phyloP scores from a whole-genome alignment of 2,113 vertebrate genomes.

The Chrysemys picta region DNA sequence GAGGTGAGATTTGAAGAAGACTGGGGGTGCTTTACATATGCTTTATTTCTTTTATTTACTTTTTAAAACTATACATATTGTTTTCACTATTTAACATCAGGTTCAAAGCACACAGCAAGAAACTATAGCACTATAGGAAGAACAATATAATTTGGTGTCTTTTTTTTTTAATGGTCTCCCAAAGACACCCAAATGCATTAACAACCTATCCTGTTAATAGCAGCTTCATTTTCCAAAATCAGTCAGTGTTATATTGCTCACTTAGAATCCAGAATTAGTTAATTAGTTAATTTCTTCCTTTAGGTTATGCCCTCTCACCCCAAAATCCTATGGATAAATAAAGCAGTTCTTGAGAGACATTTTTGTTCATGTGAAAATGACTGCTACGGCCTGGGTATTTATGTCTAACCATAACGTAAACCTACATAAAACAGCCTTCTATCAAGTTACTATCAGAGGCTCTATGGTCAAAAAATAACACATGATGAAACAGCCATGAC shows the following conservation, averaged over 20 bases:
- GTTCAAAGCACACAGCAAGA: background rate
- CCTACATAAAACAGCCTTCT: background rate
- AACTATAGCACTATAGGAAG: background rate
- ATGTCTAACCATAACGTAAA: background rate
- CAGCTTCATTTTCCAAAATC: slow-evolving; percentile 9
- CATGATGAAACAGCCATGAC: background rate
- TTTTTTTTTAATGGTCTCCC: fast-evolving
- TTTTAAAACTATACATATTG: background rate
- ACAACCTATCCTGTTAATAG: background rate
- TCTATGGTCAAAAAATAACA: background rate
- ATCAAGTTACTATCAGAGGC: background rate
- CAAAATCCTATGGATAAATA: background rate
- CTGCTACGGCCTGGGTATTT: background rate
- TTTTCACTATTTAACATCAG: background rate
- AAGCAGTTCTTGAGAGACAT: background rate
- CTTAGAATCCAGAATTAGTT: background rate
- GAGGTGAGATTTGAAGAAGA: background rate
- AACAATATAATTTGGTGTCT: background rate
- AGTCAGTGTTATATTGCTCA: background rate
- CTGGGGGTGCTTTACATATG: background rate
- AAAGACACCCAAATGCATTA: background rate
- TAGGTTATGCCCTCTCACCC: background rate
- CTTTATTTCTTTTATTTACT: background rate
- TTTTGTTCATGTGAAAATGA: background rate
- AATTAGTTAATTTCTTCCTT: background rate